Percentiles rank a stretch among this genome's conserved stretches.
Conservation (phyloP, 2,113 vertebrate species). For the Percopsis transmontana region DNA sequence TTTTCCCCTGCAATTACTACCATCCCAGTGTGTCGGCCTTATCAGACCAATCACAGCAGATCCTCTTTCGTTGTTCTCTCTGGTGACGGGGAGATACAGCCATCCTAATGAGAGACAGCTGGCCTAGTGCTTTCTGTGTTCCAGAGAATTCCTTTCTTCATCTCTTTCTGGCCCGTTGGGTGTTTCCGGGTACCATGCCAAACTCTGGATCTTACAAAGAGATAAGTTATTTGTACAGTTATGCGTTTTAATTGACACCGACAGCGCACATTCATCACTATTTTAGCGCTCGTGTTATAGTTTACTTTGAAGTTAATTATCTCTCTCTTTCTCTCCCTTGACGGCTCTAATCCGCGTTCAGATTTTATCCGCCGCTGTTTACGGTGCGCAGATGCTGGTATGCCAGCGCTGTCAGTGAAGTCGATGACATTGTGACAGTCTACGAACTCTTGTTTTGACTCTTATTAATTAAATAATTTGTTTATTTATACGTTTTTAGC, state of each 20-base stretch:
- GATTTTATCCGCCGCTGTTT: slow-evolving; percentile 74
- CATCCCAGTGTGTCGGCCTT: slow-evolving; percentile 69
- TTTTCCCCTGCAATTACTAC: slow-evolving; percentile 69
- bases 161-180: slow-evolving; percentile 46
- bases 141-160: slow-evolving; percentile 51
- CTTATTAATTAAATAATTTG: background rate
- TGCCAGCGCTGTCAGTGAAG: slow-evolving; percentile 43
- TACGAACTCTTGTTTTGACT: slow-evolving; percentile 4
- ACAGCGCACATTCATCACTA: slow-evolving; percentile 61
- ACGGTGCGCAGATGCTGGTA: slow-evolving; percentile 50
- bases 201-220: slow-evolving; percentile 67
- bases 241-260: slow-evolving; percentile 51
- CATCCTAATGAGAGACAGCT: slow-evolving; percentile 81
- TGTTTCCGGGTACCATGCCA: slow-evolving; percentile 60
- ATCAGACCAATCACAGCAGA: slow-evolving; percentile 79
- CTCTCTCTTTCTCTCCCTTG: slow-evolving; percentile 24
- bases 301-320: slow-evolving; percentile 62
- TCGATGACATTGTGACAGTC: slow-evolving; percentile 32
- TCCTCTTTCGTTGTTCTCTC: slow-evolving; percentile 76
- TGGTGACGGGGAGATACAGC: slow-evolving; percentile 78
- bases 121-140: slow-evolving; percentile 61
- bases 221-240: slow-evolving; percentile 61
- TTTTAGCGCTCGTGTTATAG: slow-evolving; percentile 45
- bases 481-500: too few relatives aligned
- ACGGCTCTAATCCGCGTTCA: slow-evolving; percentile 58